Evolutionary conservation across 2,888 invertebrate species (phyloP), one percentile per base, ranked within the genome.

Genomic region (Melanophora roralis): DNA sequence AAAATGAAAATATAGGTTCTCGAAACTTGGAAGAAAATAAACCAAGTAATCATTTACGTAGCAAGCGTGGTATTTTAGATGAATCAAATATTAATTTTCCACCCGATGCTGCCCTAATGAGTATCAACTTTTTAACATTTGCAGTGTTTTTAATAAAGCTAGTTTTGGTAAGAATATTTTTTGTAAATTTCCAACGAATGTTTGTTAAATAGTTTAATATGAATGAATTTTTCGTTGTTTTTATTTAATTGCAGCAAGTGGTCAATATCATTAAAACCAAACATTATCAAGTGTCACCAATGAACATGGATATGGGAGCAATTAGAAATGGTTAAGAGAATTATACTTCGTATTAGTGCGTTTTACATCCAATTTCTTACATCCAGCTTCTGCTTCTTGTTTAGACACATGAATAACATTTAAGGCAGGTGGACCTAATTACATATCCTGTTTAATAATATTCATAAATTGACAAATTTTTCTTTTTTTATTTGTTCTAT

Each of bases 71-170:
- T 40, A 67, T 88, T 57, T 77, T 89, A 38, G 89, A 89, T 23
- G 91, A 93, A 9, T 91, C 93, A 1, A 92, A 92, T 83, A 91
- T 95, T 84, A 94, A 94, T 82, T 95, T 96, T 88, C 95, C 96
- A 11, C 95, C 96, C 4, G 96, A 96, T 90, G 94, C 95, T 53
- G 94, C 96, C 0, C 90, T 96, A 62, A 93, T 96, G 92, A 94
- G 95, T 40, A 95, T 96, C 82, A 95, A 95, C 21, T 96, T 96
- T 88, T 91, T 96, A 9, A 95, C 96, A 0, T 96, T 96, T 88
- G 95, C 96, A 0, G 95, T 96, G 6, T 96, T 95, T 86, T 92
- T 96, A 69, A 94, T 96, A 62, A 95, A 96, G 90, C 91, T 96
- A 38, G 94, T 96, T 38, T 91, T 95, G 92, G 96, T 96, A 91